Evolutionary conservation across 2,888 invertebrate species (phyloP).

Genomic region (Ischnus inquisitorius): DNA sequence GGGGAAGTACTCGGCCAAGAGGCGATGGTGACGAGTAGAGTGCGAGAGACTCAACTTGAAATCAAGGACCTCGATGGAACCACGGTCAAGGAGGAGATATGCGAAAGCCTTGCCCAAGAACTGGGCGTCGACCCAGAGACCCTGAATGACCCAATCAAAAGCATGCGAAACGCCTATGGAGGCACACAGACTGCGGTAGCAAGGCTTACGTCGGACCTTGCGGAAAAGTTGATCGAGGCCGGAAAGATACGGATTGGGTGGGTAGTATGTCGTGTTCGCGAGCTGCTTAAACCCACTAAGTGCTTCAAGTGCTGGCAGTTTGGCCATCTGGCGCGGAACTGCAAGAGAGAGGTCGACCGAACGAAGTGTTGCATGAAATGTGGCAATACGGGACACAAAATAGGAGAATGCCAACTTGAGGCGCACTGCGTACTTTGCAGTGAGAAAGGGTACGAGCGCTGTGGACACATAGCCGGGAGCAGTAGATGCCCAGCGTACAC

Average conservation of each 20-base stretch:
- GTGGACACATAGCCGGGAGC: slow-evolving; percentile 55
- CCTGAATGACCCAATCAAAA: neutral
- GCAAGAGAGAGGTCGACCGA: slow-evolving; percentile 44
- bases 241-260: slow-evolving; percentile 58
- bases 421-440: slow-evolving; percentile 50
- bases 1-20: neutral
- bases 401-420: slow-evolving; percentile 34
- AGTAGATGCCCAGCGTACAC: slow-evolving; percentile 59
- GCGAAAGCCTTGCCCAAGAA: neutral
- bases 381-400: slow-evolving; percentile 60
- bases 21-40: slow-evolving; percentile 36
- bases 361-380: slow-evolving; percentile 59
- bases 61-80: neutral
- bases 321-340: slow-evolving; percentile 57
- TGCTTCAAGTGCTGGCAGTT: slow-evolving; percentile 65
- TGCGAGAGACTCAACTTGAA: slow-evolving; percentile 28
- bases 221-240: slow-evolving; percentile 1
- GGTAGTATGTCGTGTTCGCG: slow-evolving; percentile 62
- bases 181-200: slow-evolving; percentile 36
- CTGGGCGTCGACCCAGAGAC: neutral
- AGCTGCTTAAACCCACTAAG: slow-evolving; percentile 34
- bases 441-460: neutral
- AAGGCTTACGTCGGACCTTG: neutral
- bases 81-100: neutral
- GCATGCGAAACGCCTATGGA: too few species aligned